A percentile compares a stretch with the other conserved stretches of the same genome.
Evolutionary conservation across 2,888 invertebrate genomes (phyloP).

Genomic region (Chymomyza amoena): DNA sequence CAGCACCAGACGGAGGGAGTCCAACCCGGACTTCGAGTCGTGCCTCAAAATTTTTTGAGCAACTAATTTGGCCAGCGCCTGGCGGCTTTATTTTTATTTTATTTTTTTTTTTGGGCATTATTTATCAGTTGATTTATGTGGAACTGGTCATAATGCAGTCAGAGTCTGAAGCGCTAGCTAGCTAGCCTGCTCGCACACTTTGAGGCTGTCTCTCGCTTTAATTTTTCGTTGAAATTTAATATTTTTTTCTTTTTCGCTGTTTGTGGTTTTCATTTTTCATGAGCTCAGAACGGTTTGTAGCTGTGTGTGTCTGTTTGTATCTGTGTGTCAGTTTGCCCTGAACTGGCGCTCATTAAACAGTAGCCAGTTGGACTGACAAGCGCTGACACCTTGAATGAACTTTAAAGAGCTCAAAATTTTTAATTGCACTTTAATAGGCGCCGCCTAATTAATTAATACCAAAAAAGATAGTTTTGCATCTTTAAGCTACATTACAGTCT

Average conservation of each 20-base stretch:
- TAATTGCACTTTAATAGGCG: constrained; percentile 68
- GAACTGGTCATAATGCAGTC: constrained; percentile 32
- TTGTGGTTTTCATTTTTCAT: constrained; percentile 18
- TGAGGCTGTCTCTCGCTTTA: constrained; percentile 6
- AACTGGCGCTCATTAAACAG: constrained; percentile 40
- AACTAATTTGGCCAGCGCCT: constrained; percentile 3
- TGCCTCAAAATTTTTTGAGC: background rate
- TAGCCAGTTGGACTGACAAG: constrained; percentile 62
- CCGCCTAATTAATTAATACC: background rate
- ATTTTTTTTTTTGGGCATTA: constrained; percentile 54
- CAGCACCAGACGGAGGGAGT: background rate
- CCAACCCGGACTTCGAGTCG: constrained; percentile 18
- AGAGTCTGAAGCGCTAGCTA: background rate
- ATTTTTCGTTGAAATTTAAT: constrained; percentile 63
- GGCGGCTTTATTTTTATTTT: constrained; percentile 14
- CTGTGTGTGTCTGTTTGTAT: background rate
- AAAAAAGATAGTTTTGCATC: background rate
- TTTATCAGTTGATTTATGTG: constrained; percentile 64
- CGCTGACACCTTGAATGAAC: constrained; percentile 70
- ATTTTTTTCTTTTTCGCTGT: constrained; percentile 34
- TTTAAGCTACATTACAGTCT: background rate
- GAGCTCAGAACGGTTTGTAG: background rate
- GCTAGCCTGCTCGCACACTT: background rate
- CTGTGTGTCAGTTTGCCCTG: background rate
- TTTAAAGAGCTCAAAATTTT: constrained; percentile 48